Conservation (phyloP, 1,140 invertebrate genomes). For the Caenorhabditis elegans region DNA sequence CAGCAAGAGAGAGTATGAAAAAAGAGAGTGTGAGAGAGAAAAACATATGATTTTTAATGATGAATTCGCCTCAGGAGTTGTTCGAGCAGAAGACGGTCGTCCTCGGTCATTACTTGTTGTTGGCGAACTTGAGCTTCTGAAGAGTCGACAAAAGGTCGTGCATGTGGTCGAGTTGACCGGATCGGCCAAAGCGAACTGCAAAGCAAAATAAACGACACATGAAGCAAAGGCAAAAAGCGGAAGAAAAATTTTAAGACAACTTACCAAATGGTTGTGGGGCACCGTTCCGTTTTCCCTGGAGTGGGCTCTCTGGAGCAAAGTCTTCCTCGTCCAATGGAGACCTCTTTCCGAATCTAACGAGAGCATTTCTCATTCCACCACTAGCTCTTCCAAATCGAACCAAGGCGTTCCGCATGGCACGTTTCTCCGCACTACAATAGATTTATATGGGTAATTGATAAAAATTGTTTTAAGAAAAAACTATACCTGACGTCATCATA, state of each 20-base stretch:
- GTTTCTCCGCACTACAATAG: slow-evolving; percentile 43
- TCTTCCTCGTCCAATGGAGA: slow-evolving; percentile 4
- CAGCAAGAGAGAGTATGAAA: neutral
- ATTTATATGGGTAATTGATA: neutral
- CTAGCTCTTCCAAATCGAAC: slow-evolving; percentile 48
- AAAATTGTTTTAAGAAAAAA: neutral
- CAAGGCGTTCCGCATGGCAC: slow-evolving; percentile 52
- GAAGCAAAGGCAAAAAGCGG: neutral
- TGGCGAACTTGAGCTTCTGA: slow-evolving; percentile 42
- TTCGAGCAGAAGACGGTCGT: slow-evolving; percentile 18
- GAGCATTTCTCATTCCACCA: slow-evolving; percentile 48
- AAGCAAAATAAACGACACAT: slow-evolving; percentile 25
- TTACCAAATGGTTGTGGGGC: slow-evolving; percentile 51
- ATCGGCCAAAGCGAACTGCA: slow-evolving; percentile 51
- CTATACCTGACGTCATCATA: slow-evolving; percentile 34
- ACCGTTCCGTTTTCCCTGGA: slow-evolving; percentile 51
- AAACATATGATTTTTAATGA: neutral
- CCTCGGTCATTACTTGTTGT: slow-evolving; percentile 35
- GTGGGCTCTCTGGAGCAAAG: slow-evolving; percentile 1
- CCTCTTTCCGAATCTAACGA: slow-evolving; percentile 47
- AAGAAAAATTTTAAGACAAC: neutral
- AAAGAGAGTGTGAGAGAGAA: neutral
- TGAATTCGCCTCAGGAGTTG: slow-evolving; percentile 3
- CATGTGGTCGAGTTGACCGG: slow-evolving; percentile 49
- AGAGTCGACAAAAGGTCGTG: slow-evolving; percentile 50